These are phyloP conservation scores for Norana najaformis DNA, from an alignment of 2,888 invertebrate species.

Conservation along the genomic window DNA sequence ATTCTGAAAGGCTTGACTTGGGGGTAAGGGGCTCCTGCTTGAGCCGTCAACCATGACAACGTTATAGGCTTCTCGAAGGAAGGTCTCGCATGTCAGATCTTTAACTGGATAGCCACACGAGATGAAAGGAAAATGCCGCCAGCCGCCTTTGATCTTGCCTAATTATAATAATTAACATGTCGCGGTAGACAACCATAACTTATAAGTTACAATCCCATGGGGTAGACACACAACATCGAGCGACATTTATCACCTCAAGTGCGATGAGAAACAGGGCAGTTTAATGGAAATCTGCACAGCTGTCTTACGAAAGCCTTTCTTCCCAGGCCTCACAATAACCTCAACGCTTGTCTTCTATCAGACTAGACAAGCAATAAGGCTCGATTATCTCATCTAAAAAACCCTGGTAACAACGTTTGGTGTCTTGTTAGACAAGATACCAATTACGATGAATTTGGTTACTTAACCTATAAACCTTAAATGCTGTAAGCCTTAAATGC, in stretches of 20 bases:
- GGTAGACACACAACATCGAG: background rate
- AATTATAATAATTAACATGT: background rate
- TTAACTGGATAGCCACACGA: background rate
- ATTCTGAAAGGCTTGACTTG: background rate
- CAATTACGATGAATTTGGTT: background rate
- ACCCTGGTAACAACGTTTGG: background rate
- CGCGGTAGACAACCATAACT: background rate
- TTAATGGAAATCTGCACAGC: background rate
- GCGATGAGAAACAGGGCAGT: background rate
- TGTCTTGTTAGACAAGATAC: background rate
- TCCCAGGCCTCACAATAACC: background rate
- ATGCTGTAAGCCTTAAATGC: no score
- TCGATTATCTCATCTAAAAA: no score
- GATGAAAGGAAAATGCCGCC: conserved; percentile 13
- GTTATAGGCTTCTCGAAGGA: background rate
- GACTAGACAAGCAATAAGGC: no score
- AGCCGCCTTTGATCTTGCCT: background rate
- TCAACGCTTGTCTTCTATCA: background rate
- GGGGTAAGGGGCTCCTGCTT: background rate
- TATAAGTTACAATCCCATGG: background rate
- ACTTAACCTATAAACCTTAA: background rate
- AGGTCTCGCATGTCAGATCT: background rate
- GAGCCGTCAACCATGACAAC: background rate
- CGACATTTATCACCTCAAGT: background rate
- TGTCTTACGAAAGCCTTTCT: background rate